Evolutionary conservation across 1,140 invertebrate species (phyloP).

Genomic region (Ceratina australensis): DNA sequence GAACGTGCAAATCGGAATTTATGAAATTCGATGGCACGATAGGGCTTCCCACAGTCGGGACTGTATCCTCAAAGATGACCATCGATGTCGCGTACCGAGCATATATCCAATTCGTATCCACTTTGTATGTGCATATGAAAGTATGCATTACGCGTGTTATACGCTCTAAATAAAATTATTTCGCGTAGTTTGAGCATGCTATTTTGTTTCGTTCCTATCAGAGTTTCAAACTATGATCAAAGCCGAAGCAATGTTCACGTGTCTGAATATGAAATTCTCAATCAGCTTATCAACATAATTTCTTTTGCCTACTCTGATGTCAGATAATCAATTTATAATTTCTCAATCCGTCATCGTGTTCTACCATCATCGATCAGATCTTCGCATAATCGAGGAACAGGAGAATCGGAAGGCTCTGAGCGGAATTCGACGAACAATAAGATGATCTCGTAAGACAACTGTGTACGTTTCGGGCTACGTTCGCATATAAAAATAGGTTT

Average conservation of each 20-base stretch:
- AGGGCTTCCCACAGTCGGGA: background rate
- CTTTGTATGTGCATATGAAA: background rate
- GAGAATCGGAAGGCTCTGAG: background rate
- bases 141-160: background rate
- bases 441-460: constrained; percentile 25
- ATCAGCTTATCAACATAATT: background rate
- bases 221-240: background rate
- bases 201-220: background rate
- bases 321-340: no score
- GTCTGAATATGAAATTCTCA: background rate
- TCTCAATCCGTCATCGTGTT: background rate
- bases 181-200: no score
- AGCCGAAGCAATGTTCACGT: background rate
- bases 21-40: constrained; percentile 21
- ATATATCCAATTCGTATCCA: constrained; percentile 4
- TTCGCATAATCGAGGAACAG: background rate
- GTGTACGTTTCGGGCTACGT: background rate
- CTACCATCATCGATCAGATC: constrained; percentile 17
- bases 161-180: background rate
- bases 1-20: constrained; percentile 37
- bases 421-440: constrained; percentile 17
- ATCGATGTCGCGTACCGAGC: background rate
- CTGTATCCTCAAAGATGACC: constrained; percentile 23
- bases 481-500: constrained; percentile 16
- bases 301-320: no score